Conservation (phyloP, 2,797 vertebrate genomes). For the Phoebastria nigripes region DNA sequence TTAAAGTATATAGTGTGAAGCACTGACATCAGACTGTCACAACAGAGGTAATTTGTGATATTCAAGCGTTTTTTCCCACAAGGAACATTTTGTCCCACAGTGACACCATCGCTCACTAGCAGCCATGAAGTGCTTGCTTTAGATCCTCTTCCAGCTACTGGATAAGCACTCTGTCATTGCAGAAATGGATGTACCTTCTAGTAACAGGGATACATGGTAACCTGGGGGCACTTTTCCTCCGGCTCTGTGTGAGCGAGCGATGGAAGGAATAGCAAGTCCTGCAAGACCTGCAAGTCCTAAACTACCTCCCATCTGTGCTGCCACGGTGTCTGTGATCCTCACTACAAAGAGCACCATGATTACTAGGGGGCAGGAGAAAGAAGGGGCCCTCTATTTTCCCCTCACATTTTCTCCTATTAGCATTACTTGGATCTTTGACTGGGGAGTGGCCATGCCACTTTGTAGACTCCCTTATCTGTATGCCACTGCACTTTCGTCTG, state of each 20-base stretch:
- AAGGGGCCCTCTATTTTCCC: not conserved
- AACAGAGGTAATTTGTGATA: constrained; percentile 21
- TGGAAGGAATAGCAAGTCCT: not conserved
- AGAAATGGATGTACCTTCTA: not conserved
- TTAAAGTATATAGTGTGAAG: not conserved
- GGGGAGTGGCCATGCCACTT: not conserved
- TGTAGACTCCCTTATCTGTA: not conserved
- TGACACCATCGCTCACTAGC: not conserved
- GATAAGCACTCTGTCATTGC: not conserved
- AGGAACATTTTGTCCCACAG: not conserved
- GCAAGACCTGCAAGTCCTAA: not conserved
- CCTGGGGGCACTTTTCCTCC: not conserved
- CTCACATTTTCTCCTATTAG: not conserved
- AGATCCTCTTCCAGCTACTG: not conserved
- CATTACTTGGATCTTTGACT: not conserved
- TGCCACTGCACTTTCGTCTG: not conserved
- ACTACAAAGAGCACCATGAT: not conserved
- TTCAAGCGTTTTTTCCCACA: not conserved
- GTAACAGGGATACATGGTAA: not conserved
- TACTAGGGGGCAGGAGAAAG: not conserved
- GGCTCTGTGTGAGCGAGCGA: not conserved
- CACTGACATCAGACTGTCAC: not conserved
- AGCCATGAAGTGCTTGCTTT: not conserved
- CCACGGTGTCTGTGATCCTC: not conserved
- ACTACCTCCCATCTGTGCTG: not conserved